Base-by-base conservation (phyloP, 2,113 vertebrate species). In the Damaliscus lunatus region DNA sequence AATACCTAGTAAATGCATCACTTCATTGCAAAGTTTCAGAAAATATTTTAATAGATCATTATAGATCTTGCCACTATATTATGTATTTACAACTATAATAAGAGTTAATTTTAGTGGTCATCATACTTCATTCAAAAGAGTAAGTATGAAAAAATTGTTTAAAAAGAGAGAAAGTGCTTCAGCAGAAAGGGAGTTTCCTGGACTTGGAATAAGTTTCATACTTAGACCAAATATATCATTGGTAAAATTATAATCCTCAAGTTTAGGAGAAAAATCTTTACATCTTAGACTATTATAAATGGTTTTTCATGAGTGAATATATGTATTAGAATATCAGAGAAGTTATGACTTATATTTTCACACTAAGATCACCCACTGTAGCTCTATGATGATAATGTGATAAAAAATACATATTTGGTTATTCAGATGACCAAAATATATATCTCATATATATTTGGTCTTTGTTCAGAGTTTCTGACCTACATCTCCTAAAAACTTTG, bases 1-100 rank as follows among this genome's bases (percentile, higher is more conserved):
- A 98, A 98, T 98, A 98, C 14, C 88, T 97, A 89, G 46, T 97
- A 97, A 98, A 97, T 98, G 97, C 97, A 90, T 93, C 97, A 98
- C 17, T 97, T 98, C 84, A 87, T 90, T 94, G 96, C 64, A 88
- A 91, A 98, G 86, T 93, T 97, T 98, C 77, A 95, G 96, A 97
- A 98, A 99, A 98, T 98, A 98, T 98, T 98, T 98, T 97, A 98
- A 96, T 98, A 94, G 43, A 95, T 96, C 88, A 88, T 97, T 98
- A 86, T 93, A 97, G 53, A 95, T 94, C 62, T 95, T 98, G 36
- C 21, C 19, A 29, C 12, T 71, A n/a, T 52, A 96, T 97, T 98
- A 8, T 55, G 29, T 52, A 97, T 97, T 98, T 98, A 53, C 21
- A 98, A 67, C 62, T 52, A 88, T 89, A 89, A 96, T 89, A 31